These are phyloP conservation scores for Notothenia coriiceps DNA, from an alignment of 2,113 vertebrate genomes.

Conservation along the genomic window DNA sequence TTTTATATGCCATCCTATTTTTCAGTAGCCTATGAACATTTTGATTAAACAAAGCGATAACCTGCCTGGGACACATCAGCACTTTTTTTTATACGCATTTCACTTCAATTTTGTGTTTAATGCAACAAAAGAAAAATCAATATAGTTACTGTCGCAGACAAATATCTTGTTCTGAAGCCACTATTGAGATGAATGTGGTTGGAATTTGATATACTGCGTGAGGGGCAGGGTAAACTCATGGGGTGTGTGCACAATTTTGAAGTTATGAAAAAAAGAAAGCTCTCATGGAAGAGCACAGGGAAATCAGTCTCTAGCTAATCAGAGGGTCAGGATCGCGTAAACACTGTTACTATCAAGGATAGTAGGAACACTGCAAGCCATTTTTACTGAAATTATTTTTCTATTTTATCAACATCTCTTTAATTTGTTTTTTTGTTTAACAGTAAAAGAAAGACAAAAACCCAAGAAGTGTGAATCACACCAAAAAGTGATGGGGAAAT, in stretches of 20 bases:
- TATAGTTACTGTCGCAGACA: background rate
- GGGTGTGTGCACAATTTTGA: constrained; percentile 2
- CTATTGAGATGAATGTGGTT: background rate
- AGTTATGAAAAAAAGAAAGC: constrained; percentile 38
- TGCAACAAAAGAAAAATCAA: background rate
- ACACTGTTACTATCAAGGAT: constrained; percentile 29
- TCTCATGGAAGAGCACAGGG: constrained; percentile 20
- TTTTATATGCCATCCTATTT: background rate
- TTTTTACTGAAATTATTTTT: background rate
- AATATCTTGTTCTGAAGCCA: background rate
- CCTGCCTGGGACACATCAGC: background rate
- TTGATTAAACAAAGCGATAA: background rate
- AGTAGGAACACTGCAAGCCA: constrained; percentile 42
- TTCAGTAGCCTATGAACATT: background rate
- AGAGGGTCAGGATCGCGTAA: constrained; percentile 14
- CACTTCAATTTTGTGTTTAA: background rate
- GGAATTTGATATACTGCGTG: background rate
- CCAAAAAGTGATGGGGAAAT: constrained; percentile 25
- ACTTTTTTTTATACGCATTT: background rate
- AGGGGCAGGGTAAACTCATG: background rate
- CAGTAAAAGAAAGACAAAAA: constrained; percentile 15
- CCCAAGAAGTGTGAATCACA: constrained; percentile 26
- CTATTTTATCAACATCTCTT: constrained; percentile 5
- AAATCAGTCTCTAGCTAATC: background rate
- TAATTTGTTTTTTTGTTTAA: constrained; percentile 18